Conservation (phyloP, 2,113 vertebrate genomes). For the Cephalopholis sonnerati region DNA sequence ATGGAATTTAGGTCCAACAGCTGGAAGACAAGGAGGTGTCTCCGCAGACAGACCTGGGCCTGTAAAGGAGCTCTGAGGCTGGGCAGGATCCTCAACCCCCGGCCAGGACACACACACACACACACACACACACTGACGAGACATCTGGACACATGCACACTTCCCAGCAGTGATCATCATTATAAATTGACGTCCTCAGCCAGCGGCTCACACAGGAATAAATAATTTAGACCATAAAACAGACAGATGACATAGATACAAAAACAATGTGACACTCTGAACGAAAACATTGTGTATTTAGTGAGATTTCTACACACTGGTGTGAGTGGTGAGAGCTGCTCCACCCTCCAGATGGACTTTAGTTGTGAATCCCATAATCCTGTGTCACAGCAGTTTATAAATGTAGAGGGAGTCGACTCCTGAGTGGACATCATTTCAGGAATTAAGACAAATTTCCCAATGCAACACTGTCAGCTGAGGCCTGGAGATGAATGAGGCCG, state of each 20-base stretch:
- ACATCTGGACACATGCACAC: slow-evolving; percentile 42
- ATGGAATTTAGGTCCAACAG: slow-evolving; percentile 22
- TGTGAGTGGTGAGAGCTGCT: not conserved
- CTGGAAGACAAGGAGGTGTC: slow-evolving; percentile 28
- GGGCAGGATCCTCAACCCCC: slow-evolving; percentile 7
- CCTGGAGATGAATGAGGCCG: slow-evolving; percentile 28
- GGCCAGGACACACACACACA: slow-evolving; percentile 5
- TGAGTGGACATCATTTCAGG: not conserved
- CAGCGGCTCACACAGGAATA: slow-evolving; percentile 20
- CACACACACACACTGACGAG: not conserved
- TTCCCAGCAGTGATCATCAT: slow-evolving; percentile 29
- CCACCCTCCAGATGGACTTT: not conserved
- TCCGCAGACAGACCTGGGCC: slow-evolving; percentile 27
- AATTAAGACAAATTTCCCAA: not conserved
- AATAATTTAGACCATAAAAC: slow-evolving; percentile 7
- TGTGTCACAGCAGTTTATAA: not conserved
- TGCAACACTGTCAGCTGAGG: slow-evolving; percentile 2
- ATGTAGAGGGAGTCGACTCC: not conserved
- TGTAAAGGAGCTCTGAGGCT: slow-evolving; percentile 32
- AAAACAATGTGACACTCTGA: not conserved
- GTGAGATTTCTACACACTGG: not conserved
- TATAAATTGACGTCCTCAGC: slow-evolving; percentile 19
- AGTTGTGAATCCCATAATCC: not conserved
- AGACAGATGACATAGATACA: not conserved
- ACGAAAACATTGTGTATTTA: not conserved